These are phyloP conservation scores for Nomia melanderi DNA, from an alignment of 1,140 invertebrate species.

Conservation along the genomic window DNA sequence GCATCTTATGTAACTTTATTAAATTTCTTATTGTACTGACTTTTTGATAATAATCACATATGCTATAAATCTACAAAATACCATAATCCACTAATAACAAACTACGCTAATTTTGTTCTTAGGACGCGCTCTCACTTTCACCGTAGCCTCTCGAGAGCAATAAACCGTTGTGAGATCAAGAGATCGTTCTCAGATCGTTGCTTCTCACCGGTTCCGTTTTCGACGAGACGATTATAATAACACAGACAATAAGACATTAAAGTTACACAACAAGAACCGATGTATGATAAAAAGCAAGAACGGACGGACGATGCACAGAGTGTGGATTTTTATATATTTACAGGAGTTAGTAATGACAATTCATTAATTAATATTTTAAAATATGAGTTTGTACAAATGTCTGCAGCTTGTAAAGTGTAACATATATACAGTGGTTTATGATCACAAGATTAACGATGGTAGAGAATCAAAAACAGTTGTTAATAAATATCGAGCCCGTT, in stretches of 20 bases:
- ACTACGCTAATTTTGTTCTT: background rate
- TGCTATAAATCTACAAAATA: too few species aligned
- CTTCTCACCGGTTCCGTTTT: background rate
- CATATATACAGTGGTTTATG: background rate
- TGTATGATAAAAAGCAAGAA: background rate
- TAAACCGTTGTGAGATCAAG: background rate
- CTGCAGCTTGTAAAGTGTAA: too few species aligned
- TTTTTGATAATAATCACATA: too few species aligned
- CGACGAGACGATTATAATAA: background rate
- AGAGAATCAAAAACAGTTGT: too few species aligned
- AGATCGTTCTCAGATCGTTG: background rate
- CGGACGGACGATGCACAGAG: background rate
- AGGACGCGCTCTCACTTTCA: slow-evolving; percentile 24
- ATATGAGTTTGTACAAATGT: too few species aligned
- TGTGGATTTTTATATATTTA: too few species aligned
- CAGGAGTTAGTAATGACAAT: too few species aligned
- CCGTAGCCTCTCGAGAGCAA: background rate
- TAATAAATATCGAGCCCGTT: too few species aligned
- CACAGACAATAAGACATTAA: background rate
- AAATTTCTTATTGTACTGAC: too few species aligned
- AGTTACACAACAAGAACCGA: background rate
- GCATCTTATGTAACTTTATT: too few species aligned
- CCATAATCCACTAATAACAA: too few species aligned
- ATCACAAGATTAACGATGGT: background rate
- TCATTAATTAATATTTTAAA: too few species aligned